These are phyloP conservation scores for Illadopsis cleaveri DNA, from an alignment of 2,113 vertebrate species.

Conservation along the genomic window DNA sequence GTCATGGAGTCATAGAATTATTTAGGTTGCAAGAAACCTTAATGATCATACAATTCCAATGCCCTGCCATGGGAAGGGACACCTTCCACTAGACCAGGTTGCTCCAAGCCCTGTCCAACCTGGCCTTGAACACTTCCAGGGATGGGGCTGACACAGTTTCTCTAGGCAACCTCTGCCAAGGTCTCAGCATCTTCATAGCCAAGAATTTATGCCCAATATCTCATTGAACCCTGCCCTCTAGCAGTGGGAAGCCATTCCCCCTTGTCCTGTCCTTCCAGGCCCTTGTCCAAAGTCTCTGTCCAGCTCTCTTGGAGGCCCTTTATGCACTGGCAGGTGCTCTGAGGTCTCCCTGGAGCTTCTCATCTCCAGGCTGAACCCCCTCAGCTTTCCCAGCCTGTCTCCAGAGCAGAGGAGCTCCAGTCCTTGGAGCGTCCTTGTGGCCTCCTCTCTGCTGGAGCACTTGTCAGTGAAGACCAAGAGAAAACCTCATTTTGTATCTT, in stretches of 20 bases:
- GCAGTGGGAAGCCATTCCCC: fast-evolving
- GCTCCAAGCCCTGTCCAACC: neutral
- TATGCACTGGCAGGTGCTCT: neutral
- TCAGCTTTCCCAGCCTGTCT: neutral
- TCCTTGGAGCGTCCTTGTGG: too few species aligned
- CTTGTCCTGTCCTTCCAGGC: neutral
- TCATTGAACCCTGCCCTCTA: neutral
- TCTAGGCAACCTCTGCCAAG: neutral
- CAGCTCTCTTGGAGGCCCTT: neutral
- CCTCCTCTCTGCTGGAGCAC: neutral
- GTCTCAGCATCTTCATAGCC: neutral
- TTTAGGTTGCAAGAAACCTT: neutral
- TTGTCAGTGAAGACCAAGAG: neutral
- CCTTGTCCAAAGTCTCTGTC: neutral
- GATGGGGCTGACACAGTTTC: neutral
- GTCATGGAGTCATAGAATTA: neutral
- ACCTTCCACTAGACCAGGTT: neutral
- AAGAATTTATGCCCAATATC: neutral
- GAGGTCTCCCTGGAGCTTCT: neutral
- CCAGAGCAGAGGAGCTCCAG: neutral
- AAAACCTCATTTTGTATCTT: neutral
- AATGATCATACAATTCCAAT: neutral
- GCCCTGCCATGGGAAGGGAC: too few species aligned
- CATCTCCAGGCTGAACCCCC: neutral
- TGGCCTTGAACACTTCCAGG: neutral